Evolutionary conservation across 2,888 invertebrate species (phyloP).

Genomic region (Diploptera punctata): DNA sequence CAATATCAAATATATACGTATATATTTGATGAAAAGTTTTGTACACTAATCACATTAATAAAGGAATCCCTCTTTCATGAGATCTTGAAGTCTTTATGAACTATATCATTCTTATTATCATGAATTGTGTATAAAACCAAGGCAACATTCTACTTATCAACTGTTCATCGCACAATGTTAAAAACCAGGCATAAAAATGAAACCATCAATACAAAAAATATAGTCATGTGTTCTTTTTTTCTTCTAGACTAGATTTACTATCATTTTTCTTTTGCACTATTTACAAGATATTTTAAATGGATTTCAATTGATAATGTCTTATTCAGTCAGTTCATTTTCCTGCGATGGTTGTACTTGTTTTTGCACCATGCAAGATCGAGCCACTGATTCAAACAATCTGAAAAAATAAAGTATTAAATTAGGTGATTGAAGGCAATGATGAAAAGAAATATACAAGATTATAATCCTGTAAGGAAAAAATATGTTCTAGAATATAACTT

Average conservation of each 20-base stretch:
- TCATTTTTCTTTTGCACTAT: conserved; percentile 26
- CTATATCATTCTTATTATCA: too few species aligned
- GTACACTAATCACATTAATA: too few species aligned
- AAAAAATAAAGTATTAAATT: conserved; percentile 35
- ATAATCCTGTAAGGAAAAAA: too few species aligned
- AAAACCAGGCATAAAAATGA: conserved; percentile 31
- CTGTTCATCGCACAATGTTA: conserved; percentile 13
- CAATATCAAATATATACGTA: too few species aligned
- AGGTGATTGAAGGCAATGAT: too few species aligned
- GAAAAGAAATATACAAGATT: too few species aligned
- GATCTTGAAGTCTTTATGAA: too few species aligned
- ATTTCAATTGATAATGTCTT: conserved; percentile 43
- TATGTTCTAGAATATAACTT: too few species aligned
- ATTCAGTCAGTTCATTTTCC: conserved; percentile 73
- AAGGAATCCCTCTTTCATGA: too few species aligned
- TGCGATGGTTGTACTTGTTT: conserved; percentile 72
- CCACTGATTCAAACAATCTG: conserved; percentile 95
- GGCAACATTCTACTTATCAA: background rate
- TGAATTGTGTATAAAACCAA: background rate
- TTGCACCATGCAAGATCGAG: conserved; percentile 92
- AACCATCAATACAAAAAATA: conserved; percentile 34
- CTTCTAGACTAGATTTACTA: conserved; percentile 16
- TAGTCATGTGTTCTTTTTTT: conserved; percentile 29
- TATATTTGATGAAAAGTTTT: too few species aligned
- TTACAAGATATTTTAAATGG: conserved; percentile 13